Evolutionary conservation across 92 coral and sea anemone species (phyloP).

Genomic region (Zoanthus solanderi): DNA sequence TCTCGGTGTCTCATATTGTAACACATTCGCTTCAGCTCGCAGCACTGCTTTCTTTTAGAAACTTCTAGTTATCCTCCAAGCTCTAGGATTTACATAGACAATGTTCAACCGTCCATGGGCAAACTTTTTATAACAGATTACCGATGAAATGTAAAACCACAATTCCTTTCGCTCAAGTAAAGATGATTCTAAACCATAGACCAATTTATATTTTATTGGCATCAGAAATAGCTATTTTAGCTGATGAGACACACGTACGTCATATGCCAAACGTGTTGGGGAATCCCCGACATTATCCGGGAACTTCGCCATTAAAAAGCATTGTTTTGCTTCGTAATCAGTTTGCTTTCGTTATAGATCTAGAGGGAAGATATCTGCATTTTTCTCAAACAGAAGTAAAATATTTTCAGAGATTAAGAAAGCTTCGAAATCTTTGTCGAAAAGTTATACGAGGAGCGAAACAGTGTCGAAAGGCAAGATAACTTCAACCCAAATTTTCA

Average conservation of each 20-base stretch:
- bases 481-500: neutral
- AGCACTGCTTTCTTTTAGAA: too few species aligned
- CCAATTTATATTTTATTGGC: neutral
- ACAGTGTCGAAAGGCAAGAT: neutral
- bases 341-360: neutral
- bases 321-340: neutral
- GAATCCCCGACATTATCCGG: constrained; percentile 50
- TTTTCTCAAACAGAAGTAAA: neutral
- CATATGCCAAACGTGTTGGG: constrained; percentile 7
- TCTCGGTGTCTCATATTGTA: too few species aligned
- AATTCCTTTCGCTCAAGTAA: too few species aligned
- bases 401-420: neutral
- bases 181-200: too few species aligned
- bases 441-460: neutral
- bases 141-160: too few species aligned
- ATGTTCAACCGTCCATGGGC: too few species aligned
- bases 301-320: neutral
- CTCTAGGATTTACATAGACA: too few species aligned
- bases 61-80: too few species aligned
- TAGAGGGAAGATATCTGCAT: neutral
- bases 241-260: constrained; percentile 20
- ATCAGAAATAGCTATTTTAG: neutral
- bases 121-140: too few species aligned
- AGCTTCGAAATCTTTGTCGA: neutral
- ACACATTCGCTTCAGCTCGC: too few species aligned